Percentiles rank a stretch among this genome's conserved stretches.
phyloP scores from a whole-genome alignment of 2,888 invertebrate species.

The Folsomia candida region DNA sequence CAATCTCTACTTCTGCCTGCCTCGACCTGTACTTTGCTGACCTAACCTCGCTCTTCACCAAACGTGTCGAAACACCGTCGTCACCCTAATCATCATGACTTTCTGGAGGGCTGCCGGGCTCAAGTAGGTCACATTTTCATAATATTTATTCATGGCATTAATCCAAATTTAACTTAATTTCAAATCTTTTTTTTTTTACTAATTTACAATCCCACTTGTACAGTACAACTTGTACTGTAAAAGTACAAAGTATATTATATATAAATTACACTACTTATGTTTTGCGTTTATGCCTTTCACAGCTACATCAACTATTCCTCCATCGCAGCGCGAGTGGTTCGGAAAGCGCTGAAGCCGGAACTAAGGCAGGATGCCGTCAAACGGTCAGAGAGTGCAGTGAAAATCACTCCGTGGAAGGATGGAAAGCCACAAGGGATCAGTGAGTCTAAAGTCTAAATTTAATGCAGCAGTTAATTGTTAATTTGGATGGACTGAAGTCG shows the following conservation, averaged over 20 bases:
- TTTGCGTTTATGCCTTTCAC: conserved; percentile 51
- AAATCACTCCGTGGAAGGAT: conserved; percentile 82
- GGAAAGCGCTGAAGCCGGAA: conserved; percentile 76
- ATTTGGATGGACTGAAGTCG: no score
- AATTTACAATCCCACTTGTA: no score
- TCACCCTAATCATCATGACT: conserved; percentile 37
- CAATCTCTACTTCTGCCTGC: neutral
- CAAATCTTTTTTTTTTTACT: neutral
- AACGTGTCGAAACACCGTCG: no score
- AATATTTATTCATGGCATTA: neutral
- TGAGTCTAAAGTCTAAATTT: no score
- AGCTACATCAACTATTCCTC: conserved; percentile 96
- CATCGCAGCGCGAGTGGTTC: conserved; percentile 80
- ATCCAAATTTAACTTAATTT: neutral
- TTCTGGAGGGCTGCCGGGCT: conserved; percentile 49
- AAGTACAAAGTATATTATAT: no score
- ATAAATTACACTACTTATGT: neutral
- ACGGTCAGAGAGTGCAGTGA: conserved; percentile 72
- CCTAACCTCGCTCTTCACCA: no score
- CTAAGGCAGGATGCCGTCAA: conserved; percentile 69
- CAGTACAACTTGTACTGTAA: no score
- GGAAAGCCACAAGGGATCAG: conserved; percentile 78
- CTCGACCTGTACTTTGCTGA: no score
- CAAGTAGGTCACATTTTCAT: conserved; percentile 39
- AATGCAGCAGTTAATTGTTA: no score